Evolutionary conservation across 2,888 invertebrate genomes (phyloP), one percentile per base, ranked within the genome.

Genomic region (Tetanocera ferruginea): DNA sequence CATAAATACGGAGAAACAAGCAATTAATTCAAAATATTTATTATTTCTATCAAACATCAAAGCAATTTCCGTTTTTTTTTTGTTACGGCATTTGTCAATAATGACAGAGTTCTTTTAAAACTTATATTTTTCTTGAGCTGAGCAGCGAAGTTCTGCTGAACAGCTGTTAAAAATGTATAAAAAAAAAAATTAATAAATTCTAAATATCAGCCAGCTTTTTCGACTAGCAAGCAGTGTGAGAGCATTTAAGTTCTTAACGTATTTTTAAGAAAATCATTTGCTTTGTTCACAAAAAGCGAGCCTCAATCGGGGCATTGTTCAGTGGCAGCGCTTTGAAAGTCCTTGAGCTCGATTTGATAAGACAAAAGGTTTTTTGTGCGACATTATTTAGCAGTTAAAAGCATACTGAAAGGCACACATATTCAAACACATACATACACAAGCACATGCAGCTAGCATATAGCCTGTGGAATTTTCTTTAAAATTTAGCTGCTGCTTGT

Each of bases 301-400:
- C 67, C 23, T 34, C 25, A 17, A 6, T 28, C 66, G n/a, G 34
- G n/a, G 37, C 66, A n/a, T 66, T 67, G 19, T 55, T 55, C 55
- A 19, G 55, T 14, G 11, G 34, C 49, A 28, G 28, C n/a, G 8
- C 37, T 25, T 34, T 37, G 52, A 64, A 66, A 74, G 74, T 74
- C 74, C 74, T 74, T 74, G 74, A 64, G 74, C 74, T 66, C 64
- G 74, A 74, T 74, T 66, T 74, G 74, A 66, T 74, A 66, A 74
- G 74, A 72, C 72, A 60, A 72, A 72, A 72, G 72, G 6, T 19
- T 17, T 66, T 64, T 66, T 49, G 55, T 57, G 31, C 52, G 74
- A 66, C 74, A 66, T 74, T 74, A 66, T 66, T 66, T 37, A 73
- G 25, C 74, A 74, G 52, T 74, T 72, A 60, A 72, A 72, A 72